phyloP scores from a whole-genome alignment of 2,888 invertebrate species.

The Chrysolina oricalcia region DNA sequence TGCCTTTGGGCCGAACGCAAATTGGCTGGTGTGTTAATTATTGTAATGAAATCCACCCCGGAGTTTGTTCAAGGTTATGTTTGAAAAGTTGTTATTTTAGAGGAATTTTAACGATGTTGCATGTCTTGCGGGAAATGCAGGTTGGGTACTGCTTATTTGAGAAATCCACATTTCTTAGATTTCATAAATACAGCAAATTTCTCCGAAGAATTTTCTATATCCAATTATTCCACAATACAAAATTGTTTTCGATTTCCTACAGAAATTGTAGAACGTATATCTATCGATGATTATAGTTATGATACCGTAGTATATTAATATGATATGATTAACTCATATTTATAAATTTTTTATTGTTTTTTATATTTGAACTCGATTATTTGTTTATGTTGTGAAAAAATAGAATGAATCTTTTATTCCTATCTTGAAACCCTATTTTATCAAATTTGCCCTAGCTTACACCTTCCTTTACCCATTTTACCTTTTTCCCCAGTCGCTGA shows the following conservation, averaged over 20 bases:
- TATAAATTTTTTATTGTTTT: too few relatives aligned
- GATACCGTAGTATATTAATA: too few relatives aligned
- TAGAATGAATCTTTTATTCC: too few relatives aligned
- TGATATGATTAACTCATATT: too few relatives aligned
- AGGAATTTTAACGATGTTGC: slow-evolving; percentile 31
- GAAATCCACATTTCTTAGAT: neutral
- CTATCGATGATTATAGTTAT: too few relatives aligned
- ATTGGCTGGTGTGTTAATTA: slow-evolving; percentile 32
- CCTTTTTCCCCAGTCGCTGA: too few relatives aligned
- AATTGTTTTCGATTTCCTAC: neutral
- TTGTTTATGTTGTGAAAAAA: too few relatives aligned
- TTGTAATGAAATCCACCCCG: slow-evolving; percentile 24
- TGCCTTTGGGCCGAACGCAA: slow-evolving; percentile 16
- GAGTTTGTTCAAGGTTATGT: slow-evolving; percentile 4
- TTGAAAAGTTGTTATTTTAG: slow-evolving; percentile 23
- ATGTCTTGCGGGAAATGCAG: slow-evolving; percentile 3
- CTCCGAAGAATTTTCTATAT: neutral
- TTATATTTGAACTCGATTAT: too few relatives aligned
- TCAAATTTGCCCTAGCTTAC: too few relatives aligned
- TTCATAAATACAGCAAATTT: neutral
- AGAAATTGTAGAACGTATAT: neutral
- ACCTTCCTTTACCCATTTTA: too few relatives aligned
- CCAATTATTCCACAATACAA: neutral
- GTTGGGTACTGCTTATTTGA: neutral
- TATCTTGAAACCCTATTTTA: too few relatives aligned